Conservation (phyloP, 2,888 invertebrate species). For the Spodoptera exigua region DNA sequence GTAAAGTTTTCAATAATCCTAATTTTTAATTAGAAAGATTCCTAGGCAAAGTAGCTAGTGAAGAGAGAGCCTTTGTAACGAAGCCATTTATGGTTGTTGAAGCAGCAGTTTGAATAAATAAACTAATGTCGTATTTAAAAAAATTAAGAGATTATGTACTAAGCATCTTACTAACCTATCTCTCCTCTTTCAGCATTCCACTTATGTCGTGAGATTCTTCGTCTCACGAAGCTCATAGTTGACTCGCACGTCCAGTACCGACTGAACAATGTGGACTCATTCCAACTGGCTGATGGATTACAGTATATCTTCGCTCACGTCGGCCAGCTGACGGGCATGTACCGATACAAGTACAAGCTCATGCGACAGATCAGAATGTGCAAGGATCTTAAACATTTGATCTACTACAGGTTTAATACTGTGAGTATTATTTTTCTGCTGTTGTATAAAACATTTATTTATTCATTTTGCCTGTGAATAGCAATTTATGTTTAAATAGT, state of each 20-base stretch:
- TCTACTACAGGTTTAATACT: slow-evolving; percentile 99
- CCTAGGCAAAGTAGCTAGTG: too few species aligned
- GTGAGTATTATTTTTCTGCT: slow-evolving; percentile 87
- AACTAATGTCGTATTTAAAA: too few species aligned
- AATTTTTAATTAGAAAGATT: too few species aligned
- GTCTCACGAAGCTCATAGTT: slow-evolving; percentile 99
- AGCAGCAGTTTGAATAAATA: too few species aligned
- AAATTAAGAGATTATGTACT: too few species aligned
- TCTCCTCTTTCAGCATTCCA: slow-evolving; percentile 94
- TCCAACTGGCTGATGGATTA: slow-evolving; percentile 98
- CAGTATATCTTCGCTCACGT: slow-evolving; percentile 99
- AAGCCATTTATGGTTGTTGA: too few species aligned
- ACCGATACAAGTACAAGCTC: slow-evolving; percentile 99
- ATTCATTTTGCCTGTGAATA: too few species aligned
- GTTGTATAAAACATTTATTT: too few species aligned
- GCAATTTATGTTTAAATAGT: too few species aligned
- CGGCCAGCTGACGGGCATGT: slow-evolving; percentile 99
- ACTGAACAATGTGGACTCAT: slow-evolving; percentile 99
- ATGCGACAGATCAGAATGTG: slow-evolving; percentile 99
- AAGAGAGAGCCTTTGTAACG: too few species aligned
- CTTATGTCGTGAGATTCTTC: slow-evolving; percentile 98
- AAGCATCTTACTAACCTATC: not conserved
- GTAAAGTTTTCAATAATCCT: slow-evolving; percentile 42
- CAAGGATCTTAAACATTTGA: slow-evolving; percentile 99
- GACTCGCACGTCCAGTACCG: slow-evolving; percentile 99